Evolutionary conservation across 2,888 invertebrate species (phyloP), one percentile per base, ranked within the genome.

Genomic region (Epirrhoe tristata): DNA sequence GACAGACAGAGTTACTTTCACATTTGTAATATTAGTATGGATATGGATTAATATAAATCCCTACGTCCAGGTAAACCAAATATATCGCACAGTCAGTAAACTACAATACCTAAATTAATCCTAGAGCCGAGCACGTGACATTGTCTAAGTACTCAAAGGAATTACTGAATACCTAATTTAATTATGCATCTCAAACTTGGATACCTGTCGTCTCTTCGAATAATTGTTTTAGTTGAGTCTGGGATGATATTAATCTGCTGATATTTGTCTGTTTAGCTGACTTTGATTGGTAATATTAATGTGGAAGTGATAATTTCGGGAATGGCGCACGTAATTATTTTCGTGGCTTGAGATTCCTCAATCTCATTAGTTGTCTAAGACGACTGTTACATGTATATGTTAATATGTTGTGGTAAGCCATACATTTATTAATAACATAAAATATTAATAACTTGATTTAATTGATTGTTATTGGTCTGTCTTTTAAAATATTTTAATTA

Each of bases 151-250:
- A 65, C 70, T 59, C 54, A 64, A 55, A 64, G 63, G 56, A 67
- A 65, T 66, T 70, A 71, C 14, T 74, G 79, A 77, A 84, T 85
- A 77, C 56, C 79, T 86, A 86, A 89, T 88, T 88, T 84, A 88
- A 89, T 89, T 88, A 88, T 81, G 79, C 73, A 77, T 76, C 72
- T 85, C 81, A 82, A 86, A 84, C 81, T 84, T 79, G 76, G 76
- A 71, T 74, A 67, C 64, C 60, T 72, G 72, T 70, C 70, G 61
- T 63, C 67, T 58, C 68, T 59, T 64, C 69, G 67, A 72, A 72
- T 67, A 63, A 74, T 74, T 72, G 70, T 54, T 66, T 73, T 70
- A 70, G 70, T 73, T 67, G 32, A 36, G 32, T 43, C 60, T 34
- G 55, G 63, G 39, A 24, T 56, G 39, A 12, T 58, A 61, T 43